Percentiles rank a stretch among this genome's conserved stretches.
phyloP scores from a whole-genome alignment of 2,888 invertebrate genomes.

The Heliothis peltigera region DNA sequence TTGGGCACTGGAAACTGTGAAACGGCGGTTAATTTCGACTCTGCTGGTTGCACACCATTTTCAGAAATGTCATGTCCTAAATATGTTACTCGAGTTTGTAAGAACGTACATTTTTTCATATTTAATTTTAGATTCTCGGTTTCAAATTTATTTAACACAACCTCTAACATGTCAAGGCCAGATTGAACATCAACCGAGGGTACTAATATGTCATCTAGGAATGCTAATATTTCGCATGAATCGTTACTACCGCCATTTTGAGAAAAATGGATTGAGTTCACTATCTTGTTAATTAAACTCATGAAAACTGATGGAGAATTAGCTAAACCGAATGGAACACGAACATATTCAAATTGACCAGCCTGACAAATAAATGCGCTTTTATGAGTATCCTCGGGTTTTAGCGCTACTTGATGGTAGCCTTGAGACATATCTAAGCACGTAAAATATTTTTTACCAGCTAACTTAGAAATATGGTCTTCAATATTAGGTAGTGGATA shows the following conservation, averaged over 20 bases:
- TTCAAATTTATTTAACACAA: background rate
- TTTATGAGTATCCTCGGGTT: constrained; percentile 9
- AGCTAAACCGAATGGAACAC: constrained; percentile 12
- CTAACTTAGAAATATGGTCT: constrained; percentile 19
- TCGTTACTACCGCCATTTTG: background rate
- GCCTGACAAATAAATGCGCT: constrained; percentile 6
- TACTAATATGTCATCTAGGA: constrained; percentile 5
- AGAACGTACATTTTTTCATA: constrained; percentile 58
- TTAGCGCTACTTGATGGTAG: constrained; percentile 7
- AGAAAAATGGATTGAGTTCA: constrained; percentile 1
- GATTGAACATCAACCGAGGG: constrained; percentile 4
- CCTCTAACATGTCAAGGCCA: constrained; percentile 2
- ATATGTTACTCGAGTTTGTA: constrained; percentile 50
- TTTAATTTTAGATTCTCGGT: constrained; percentile 50
- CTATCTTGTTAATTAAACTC: constrained; percentile 2
- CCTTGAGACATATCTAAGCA: constrained; percentile 8
- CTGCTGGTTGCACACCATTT: constrained; percentile 51
- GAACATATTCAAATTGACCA: constrained; percentile 10
- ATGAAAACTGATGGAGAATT: constrained; percentile 12
- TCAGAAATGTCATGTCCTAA: constrained; percentile 58
- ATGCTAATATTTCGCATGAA: constrained; percentile 1
- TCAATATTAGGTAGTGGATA: constrained; percentile 61
- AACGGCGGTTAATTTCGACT: constrained; percentile 42
- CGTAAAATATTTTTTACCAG: constrained; percentile 11
- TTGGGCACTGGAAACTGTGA: constrained; percentile 51